Evolutionary conservation across 2,113 vertebrate genomes (phyloP).

Genomic region (Hydrolagus affinis): DNA sequence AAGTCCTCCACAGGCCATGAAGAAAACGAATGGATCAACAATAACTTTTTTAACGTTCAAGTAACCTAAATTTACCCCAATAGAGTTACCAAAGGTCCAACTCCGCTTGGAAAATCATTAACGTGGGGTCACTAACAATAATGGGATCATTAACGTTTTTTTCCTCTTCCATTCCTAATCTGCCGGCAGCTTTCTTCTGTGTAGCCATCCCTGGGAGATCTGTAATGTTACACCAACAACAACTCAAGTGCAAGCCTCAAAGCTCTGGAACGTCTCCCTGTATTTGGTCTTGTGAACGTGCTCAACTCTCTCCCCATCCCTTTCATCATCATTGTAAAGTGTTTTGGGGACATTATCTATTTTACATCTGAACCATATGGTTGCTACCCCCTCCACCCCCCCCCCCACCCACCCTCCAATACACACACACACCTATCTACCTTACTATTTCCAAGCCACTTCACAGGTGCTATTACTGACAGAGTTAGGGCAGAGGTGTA

Average conservation of each 20-base stretch:
- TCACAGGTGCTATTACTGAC: not conserved
- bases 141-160: not conserved
- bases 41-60: not conserved
- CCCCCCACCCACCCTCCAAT: too few relatives aligned
- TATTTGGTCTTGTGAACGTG: not conserved
- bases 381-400: too few relatives aligned
- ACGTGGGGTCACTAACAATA: too few relatives aligned
- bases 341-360: too few relatives aligned
- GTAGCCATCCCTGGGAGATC: conserved; percentile 4
- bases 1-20: conserved; percentile 21
- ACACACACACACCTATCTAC: not conserved
- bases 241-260: not conserved
- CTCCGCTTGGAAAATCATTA: not conserved
- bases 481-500: not conserved
- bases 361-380: too few relatives aligned
- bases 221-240: not conserved
- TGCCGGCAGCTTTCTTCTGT: conserved; percentile 1
- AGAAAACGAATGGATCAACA: not conserved
- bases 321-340: too few relatives aligned
- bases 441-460: not conserved
- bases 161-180: conserved; percentile 6
- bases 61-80: not conserved
- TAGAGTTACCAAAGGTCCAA: conserved; percentile 9
- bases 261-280: not conserved
- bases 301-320: too few relatives aligned